Evolutionary conservation across 2,797 vertebrate species (phyloP).

Genomic region (Buphagus erythrorhynchus): DNA sequence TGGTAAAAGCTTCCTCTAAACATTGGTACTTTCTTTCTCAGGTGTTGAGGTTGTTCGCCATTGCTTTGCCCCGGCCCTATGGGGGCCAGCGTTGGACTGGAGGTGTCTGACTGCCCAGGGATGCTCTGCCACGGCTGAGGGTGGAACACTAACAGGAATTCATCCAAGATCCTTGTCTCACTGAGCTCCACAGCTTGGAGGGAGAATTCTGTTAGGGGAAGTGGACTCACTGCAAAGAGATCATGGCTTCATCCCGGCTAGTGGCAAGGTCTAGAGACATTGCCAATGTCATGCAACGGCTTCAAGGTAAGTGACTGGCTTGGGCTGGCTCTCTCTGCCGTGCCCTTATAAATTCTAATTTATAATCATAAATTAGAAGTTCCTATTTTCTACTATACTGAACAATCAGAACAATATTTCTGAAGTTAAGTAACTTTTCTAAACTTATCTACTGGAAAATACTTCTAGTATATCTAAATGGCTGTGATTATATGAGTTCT

Average conservation of each 20-base stretch:
- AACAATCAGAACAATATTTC: neutral
- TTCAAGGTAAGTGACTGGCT: slow-evolving; percentile 86
- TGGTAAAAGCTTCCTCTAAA: slow-evolving; percentile 13
- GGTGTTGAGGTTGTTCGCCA: slow-evolving; percentile 22
- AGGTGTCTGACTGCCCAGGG: slow-evolving; percentile 49
- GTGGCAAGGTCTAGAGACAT: slow-evolving; percentile 86
- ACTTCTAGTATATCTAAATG: neutral
- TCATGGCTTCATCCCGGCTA: slow-evolving; percentile 88
- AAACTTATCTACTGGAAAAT: neutral
- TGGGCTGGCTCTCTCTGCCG: accelerated
- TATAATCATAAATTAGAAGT: neutral
- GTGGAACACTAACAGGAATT: slow-evolving; percentile 52
- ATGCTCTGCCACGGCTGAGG: slow-evolving; percentile 53
- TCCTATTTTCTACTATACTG: neutral
- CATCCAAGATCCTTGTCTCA: neutral
- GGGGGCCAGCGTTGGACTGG: slow-evolving; percentile 18
- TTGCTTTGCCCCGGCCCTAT: neutral
- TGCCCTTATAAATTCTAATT: neutral
- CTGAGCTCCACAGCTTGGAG: slow-evolving; percentile 10
- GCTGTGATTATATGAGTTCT: neutral
- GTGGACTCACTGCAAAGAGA: slow-evolving; percentile 44
- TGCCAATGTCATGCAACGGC: slow-evolving; percentile 93
- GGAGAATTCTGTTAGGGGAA: slow-evolving; percentile 3
- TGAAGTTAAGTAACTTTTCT: neutral
- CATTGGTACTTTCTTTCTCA: slow-evolving; percentile 63